Base-by-base conservation (phyloP, 2,888 invertebrate species). In the Automeris io region DNA sequence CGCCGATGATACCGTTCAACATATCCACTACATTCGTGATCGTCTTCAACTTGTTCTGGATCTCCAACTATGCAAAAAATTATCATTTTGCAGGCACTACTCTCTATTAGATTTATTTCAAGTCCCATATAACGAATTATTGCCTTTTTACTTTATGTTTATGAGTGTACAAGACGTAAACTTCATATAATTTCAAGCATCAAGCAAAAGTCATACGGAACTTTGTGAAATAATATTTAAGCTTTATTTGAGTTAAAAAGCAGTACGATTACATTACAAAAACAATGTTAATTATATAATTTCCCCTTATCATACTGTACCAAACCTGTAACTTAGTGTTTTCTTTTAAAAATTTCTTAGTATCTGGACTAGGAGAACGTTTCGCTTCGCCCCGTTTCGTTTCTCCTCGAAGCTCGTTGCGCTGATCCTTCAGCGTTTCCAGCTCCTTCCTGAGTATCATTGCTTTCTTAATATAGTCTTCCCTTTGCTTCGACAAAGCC, bases 11-110 rank as follows among this genome's bases (percentile, higher is more conserved):
- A 22, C 92, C 92, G 43, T 93, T 93, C 57, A 96, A 87, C 93
- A 95, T 95, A 64, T 95, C 95, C 61, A 96, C 93, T 13, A 95
- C 95, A 73, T 94, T 94, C 76, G 92, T 91, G 69, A 95, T 94
- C 0, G 95, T 94, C 78, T 93, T 93, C 82, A 93, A 81, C 82
- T 93, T 93, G 66, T 90, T 91, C 73, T 91, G 91, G 56, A 93
- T 91, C 87, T 93, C 93, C 70, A 91, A 88, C 93, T 93, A 87
- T 50, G 51, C 42, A 47, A 23, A 37, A 51, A 41, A 43, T 32
- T 25, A 41, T 44, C 38, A 29, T 39, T 48, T 46, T 49, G 52
- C 39, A 49, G 41, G 41, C 19, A 35, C 13, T 22, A 33, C 16
- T 16, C n/a, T 34, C n/a, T n/a, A n/a, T n/a, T n/a, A n/a, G n/a